Base-by-base conservation (phyloP, 92 coral and sea anemone species). In the Galaxea fascicularis region DNA sequence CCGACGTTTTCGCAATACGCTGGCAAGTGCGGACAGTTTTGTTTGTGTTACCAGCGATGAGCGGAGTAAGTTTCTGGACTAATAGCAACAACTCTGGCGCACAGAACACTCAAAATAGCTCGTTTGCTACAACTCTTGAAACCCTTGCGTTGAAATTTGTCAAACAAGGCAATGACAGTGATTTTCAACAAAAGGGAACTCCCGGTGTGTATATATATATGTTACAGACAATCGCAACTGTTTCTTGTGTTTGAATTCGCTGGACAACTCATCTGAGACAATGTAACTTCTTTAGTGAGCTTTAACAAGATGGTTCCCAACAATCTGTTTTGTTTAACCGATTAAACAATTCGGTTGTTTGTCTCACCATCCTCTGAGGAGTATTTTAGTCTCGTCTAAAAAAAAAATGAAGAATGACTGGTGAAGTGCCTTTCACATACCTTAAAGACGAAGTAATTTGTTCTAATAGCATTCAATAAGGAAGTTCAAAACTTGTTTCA, bases 401-500 rank as follows among this genome's bases (percentile, higher is more conserved):
- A 65, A 13, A 30, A 29, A 65, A 57, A 14, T 17, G 22, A n/a
- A 57, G 63, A 5, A 8, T n/a, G 7, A 21, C 3, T 16, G 8
- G 63, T 57, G 59, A 74, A 54, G 47, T 74, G 10, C 26, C 52
- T 56, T 53, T 27, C 65, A 57, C n/a, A 7, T 53, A 51, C 17
- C 79, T 53, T 2, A 54, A 35, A 30, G 41, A 75, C 26, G 8
- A 22, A 76, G 26, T 76, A 13, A 76, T 46, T 22, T 77, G 58
- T 60, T 60, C 39, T 30, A 24, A 21, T 4, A 27, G 51, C 10
- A 31, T n/a, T 66, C 14, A 27, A 65, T 30, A 66, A 79, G 73
- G 84, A 79, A 79, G 65, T 78, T 31, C 24, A 51, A 59, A 41
- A 44, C 66, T 16, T 30, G 20, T 29, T 65, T 25, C 62, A 13